Base-by-base conservation (phyloP, 2,113 vertebrate species). In the Sardina pilchardus region DNA sequence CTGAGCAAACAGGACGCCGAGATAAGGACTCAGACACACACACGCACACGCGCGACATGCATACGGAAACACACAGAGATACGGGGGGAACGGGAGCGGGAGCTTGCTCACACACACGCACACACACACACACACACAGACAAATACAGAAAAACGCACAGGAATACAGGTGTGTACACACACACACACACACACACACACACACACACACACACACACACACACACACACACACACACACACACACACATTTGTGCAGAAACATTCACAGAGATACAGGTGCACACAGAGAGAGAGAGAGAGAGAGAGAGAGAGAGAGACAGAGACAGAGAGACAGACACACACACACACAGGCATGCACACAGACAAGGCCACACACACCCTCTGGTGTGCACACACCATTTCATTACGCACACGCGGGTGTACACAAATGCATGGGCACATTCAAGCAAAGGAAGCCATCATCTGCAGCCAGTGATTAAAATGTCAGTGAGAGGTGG, bases 1-100 rank as follows among this genome's bases (percentile, higher is more conserved):
- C 63, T 71, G 63, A 7, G 63, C 63, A 71, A 71, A 71, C 63
- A 71, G 1, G n/a, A 2, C 63, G 8, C 6, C 1, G n/a, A 71
- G n/a, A 63, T 88, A 91, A 87, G 90, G 36, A 71, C 63, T 34
- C 26, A 71, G 26, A 71, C 63, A 71, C 63, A 71, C 63, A 71
- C 63, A 26, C n/a, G 9, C 63, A 30, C 63, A 30, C 63, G n/a
- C n/a, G n/a, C n/a, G n/a, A n/a, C n/a, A 30, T 7, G 30, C 63
- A 71, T 26, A 71, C 26, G 3, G 6, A 30, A 1, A 30, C 63
- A 71, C 63, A 71, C 63, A 71, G 9, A 71, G 0, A 71, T n/a
- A 71, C 26, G 30, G n/a, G n/a, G n/a, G n/a, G n/a, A n/a, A n/a
- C n/a, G n/a, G n/a, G n/a, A n/a, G n/a, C n/a, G n/a, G n/a, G n/a